phyloP scores from a whole-genome alignment of 2,888 invertebrate species.

The Callimorpha dominula region DNA sequence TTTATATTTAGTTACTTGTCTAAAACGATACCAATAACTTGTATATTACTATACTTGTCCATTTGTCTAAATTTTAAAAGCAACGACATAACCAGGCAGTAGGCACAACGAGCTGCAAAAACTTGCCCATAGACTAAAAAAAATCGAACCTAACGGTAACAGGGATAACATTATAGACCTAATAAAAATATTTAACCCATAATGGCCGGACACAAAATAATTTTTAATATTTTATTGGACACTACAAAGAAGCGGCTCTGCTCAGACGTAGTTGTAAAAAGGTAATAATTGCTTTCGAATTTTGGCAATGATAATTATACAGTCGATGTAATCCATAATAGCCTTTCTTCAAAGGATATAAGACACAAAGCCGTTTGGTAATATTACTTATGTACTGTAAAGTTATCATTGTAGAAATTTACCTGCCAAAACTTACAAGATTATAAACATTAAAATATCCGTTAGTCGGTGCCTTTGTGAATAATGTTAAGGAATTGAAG shows the following conservation, averaged over 20 bases:
- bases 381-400: background rate
- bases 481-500: conserved; percentile 36
- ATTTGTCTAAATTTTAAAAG: too few species aligned
- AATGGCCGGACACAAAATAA: conserved; percentile 48
- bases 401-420: conserved; percentile 39
- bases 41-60: background rate
- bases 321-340: conserved; percentile 4
- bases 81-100: conserved; percentile 10
- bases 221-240: conserved; percentile 64
- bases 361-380: conserved; percentile 28
- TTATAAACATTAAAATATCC: conserved; percentile 36
- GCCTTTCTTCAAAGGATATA: conserved; percentile 19
- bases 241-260: conserved; percentile 63
- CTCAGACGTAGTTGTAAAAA: conserved; percentile 71
- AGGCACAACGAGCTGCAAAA: conserved; percentile 26
- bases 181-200: conserved; percentile 64
- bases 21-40: background rate
- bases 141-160: conserved; percentile 59
- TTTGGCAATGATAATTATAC: conserved; percentile 35
- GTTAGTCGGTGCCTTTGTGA: conserved; percentile 49
- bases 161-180: conserved; percentile 49
- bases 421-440: conserved; percentile 55
- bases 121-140: conserved; percentile 26
- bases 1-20: background rate
- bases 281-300: conserved; percentile 67